Percentiles rank a stretch among this genome's conserved stretches.
Evolutionary conservation across 2,888 invertebrate species (phyloP).

Genomic region (Tolmerus cingulatus): DNA sequence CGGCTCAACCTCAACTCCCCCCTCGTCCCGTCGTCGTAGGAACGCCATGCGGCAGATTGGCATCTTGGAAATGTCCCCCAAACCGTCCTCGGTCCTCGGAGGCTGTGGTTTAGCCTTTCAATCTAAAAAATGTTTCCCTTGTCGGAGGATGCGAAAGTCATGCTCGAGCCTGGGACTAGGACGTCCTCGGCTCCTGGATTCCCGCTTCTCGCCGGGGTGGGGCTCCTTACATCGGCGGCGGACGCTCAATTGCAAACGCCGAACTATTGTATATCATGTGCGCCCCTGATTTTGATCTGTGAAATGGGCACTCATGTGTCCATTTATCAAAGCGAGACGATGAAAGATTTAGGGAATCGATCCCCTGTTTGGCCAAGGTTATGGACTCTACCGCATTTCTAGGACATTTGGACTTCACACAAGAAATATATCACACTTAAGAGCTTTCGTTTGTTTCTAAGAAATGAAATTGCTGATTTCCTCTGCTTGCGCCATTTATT

Average conservation of each 20-base stretch:
- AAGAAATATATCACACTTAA: conserved; percentile 30
- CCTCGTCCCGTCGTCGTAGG: not conserved
- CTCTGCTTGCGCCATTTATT: conserved; percentile 15
- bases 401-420: conserved; percentile 23
- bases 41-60: conserved; percentile 40
- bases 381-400: conserved; percentile 27
- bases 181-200: not conserved
- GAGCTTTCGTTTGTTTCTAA: conserved; percentile 17
- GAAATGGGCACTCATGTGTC: conserved; percentile 17
- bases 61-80: conserved; percentile 39
- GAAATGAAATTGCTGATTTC: conserved; percentile 38
- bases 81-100: not conserved
- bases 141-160: not conserved
- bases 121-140: not conserved
- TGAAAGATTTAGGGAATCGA: conserved; percentile 26
- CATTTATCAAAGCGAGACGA: conserved; percentile 27
- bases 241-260: not conserved
- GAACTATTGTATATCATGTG: not conserved
- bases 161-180: not conserved
- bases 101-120: conserved; percentile 32
- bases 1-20: not conserved
- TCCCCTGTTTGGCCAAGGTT: conserved; percentile 23
- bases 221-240: not conserved
- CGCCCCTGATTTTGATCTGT: conserved; percentile 13
- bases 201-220: not conserved